Conservation (phyloP, 2,888 invertebrate genomes). For the Lasioglossum morio region DNA sequence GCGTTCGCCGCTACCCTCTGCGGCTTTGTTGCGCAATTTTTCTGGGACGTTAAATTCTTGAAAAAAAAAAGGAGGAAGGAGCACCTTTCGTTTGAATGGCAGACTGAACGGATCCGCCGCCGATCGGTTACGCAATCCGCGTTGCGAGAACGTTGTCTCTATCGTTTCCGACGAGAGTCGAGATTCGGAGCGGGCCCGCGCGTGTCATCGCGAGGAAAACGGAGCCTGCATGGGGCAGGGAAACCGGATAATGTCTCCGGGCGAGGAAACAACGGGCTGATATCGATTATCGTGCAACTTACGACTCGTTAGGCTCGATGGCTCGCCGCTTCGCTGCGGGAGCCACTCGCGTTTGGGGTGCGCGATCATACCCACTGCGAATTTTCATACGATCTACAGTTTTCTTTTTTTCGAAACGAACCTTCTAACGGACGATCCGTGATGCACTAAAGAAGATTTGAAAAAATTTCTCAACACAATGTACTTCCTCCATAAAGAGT, state of each 20-base stretch:
- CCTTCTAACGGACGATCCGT: not conserved
- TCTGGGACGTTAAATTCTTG: slow-evolving; percentile 53
- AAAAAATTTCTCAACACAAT: not conserved
- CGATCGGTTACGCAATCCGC: not conserved
- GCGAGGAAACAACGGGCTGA: slow-evolving; percentile 24
- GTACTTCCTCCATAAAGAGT: no score
- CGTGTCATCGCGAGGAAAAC: slow-evolving; percentile 8
- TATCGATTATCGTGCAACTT: slow-evolving; percentile 54
- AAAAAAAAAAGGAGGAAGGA: slow-evolving; percentile 7
- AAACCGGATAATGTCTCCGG: slow-evolving; percentile 19
- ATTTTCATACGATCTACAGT: not conserved
- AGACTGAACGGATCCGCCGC: not conserved
- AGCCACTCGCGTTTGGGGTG: not conserved
- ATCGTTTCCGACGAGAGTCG: not conserved
- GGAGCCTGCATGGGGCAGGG: not conserved
- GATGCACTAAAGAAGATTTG: not conserved
- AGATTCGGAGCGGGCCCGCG: slow-evolving; percentile 10
- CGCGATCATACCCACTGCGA: not conserved
- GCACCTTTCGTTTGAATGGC: slow-evolving; percentile 29
- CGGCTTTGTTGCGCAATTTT: slow-evolving; percentile 51
- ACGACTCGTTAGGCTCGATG: slow-evolving; percentile 42
- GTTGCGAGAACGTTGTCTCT: not conserved
- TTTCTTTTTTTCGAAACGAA: not conserved
- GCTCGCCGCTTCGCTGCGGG: not conserved
- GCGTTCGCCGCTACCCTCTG: not conserved